Percentiles rank a stretch among this genome's conserved stretches.
Conservation (phyloP, 2,888 invertebrate genomes). For the Anodontia alba region DNA sequence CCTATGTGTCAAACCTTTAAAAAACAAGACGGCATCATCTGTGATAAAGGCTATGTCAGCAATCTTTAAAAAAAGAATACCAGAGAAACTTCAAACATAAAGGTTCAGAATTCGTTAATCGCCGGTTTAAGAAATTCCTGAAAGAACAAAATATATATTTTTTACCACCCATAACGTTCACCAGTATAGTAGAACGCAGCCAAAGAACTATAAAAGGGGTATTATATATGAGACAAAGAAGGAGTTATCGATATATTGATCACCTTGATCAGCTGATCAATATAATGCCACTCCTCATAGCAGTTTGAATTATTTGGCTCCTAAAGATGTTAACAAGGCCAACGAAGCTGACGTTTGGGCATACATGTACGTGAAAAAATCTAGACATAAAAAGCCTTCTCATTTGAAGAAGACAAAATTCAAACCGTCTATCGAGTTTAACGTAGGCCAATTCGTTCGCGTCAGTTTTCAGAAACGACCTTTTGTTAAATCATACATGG, state of each 20-base stretch:
- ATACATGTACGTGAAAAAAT: slow-evolving; percentile 16
- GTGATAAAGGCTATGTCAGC: not conserved
- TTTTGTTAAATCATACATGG: slow-evolving; percentile 5
- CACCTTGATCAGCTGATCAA: not conserved
- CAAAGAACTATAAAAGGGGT: not conserved
- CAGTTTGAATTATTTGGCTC: slow-evolving; percentile 11
- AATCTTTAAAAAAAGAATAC: slow-evolving; percentile 1
- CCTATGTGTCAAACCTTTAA: slow-evolving; percentile 18
- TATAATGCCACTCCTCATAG: slow-evolving; percentile 23
- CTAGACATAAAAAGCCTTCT: not conserved
- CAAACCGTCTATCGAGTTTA: not conserved
- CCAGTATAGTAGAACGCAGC: not conserved
- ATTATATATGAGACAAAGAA: not conserved
- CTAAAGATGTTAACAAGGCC: not conserved
- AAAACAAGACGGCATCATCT: slow-evolving; percentile 11
- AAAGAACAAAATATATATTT: not conserved
- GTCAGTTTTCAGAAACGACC: not conserved
- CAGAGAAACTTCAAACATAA: slow-evolving; percentile 8
- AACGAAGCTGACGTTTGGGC: slow-evolving; percentile 22
- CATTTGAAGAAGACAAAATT: not conserved
- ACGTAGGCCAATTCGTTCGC: not conserved
- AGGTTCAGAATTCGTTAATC: slow-evolving; percentile 11
- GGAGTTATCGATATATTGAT: slow-evolving; percentile 18
- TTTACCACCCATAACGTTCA: slow-evolving; percentile 14
- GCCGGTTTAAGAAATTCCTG: not conserved